Conservation (phyloP, 1,140 invertebrate genomes). For the Drosophila albomicans region DNA sequence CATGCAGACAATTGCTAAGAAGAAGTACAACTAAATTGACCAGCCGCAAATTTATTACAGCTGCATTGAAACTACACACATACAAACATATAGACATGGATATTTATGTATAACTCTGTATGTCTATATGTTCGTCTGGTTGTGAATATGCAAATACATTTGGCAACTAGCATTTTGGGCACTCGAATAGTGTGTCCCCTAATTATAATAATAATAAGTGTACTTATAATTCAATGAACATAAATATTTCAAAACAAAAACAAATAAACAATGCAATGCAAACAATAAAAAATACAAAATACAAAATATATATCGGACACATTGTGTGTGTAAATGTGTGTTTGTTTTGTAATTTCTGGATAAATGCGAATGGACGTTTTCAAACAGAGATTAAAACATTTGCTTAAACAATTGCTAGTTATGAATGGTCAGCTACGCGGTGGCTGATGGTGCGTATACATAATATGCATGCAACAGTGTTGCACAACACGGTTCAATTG, state of each 20-base stretch:
- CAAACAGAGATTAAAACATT: slow-evolving; percentile 7
- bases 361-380: slow-evolving; percentile 1
- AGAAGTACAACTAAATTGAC: slow-evolving; percentile 55
- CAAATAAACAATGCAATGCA: slow-evolving; percentile 18
- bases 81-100: not conserved
- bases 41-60: slow-evolving; percentile 59
- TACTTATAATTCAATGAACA: slow-evolving; percentile 18
- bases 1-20: slow-evolving; percentile 45
- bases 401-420: slow-evolving; percentile 6
- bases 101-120: not conserved
- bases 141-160: slow-evolving; percentile 6
- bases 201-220: slow-evolving; percentile 19
- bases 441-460: not conserved
- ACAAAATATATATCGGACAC: not conserved
- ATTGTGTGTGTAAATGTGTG: not conserved
- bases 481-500: not conserved
- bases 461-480: not conserved
- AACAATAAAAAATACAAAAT: slow-evolving; percentile 8
- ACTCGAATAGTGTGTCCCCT: not conserved
- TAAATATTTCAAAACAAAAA: slow-evolving; percentile 17
- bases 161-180: not conserved
- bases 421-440: not conserved
- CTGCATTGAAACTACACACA: slow-evolving; percentile 42
- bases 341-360: not conserved
- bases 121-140: slow-evolving; percentile 1